Base-by-base conservation (phyloP, 2,797 vertebrate genomes). In the Pangasius sanitwongsei region DNA sequence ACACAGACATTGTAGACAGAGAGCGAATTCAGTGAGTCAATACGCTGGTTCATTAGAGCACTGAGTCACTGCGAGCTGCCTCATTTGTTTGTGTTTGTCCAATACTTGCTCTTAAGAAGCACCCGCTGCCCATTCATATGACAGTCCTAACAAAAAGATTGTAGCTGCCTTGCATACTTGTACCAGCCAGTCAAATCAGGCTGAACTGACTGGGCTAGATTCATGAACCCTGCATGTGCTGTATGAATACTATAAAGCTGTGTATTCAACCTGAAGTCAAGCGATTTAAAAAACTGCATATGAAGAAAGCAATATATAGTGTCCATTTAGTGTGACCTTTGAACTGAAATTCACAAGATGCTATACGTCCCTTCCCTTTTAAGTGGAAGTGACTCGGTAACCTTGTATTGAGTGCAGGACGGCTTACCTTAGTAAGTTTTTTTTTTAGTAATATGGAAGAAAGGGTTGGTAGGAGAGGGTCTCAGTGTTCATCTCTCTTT, bases 31-130 rank as follows among this genome's bases (percentile, higher is more conserved):
- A 95, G 95, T 95, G 94, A 96, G 96, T 97, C 96, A 97, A 97
- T 97, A 96, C 95, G 93, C 93, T 96, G 96, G 95, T 97, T 97
- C 96, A 96, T 97, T 97, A 97, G 95, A 95, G 95, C 95, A 95
- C 95, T 96, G 95, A 97, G 95, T 96, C 96, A 96, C 95, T 95
- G 95, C 94, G 94, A 94, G 93, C 95, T 95, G 95, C 95, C 95
- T 96, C 95, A 94, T 96, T 96, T 96, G 96, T 96, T 96, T 96
- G 95, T 96, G 95, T 96, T 97, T 96, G 96, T 96, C 95, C 96
- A 96, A 96, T 96, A 96, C 95, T 95, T 94, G 94, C 94, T 96
- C 96, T 96, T 95, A 96, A 95, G 95, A 95, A 95, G 93, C 95
- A 93, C 93, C 94, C 93, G 93, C 93, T 92, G 92, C 92, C 94